Evolutionary conservation across 2,113 vertebrate species (phyloP).

Genomic region (Siniperca knerii): DNA sequence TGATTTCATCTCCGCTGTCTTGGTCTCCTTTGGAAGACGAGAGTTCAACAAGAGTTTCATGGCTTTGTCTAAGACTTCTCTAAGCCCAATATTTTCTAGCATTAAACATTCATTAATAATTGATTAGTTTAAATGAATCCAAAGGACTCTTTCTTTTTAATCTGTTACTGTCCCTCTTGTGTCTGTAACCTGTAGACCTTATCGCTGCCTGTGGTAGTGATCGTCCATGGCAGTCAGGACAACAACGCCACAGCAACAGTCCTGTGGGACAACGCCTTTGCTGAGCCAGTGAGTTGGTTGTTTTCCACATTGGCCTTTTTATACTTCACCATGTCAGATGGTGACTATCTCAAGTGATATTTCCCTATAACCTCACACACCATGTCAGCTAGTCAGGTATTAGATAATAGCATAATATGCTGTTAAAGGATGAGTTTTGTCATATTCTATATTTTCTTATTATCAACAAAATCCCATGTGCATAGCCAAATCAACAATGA

Average conservation of each 20-base stretch:
- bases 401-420: background rate
- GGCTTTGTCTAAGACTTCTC: background rate
- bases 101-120: background rate
- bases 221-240: conserved; percentile 96
- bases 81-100: background rate
- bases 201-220: conserved; percentile 96
- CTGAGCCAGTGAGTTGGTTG: conserved; percentile 87
- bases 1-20: background rate
- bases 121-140: background rate
- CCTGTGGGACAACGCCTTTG: conserved; percentile 97
- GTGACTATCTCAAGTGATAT: background rate
- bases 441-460: background rate
- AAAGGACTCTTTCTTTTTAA: background rate
- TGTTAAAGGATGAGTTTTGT: background rate
- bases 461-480: background rate
- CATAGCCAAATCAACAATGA: background rate
- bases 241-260: conserved; percentile 96
- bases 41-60: background rate
- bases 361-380: background rate
- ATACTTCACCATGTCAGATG: background rate
- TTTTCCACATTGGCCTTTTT: background rate
- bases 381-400: background rate
- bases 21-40: background rate
- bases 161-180: background rate
- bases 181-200: conserved; percentile 84